These are phyloP conservation scores for Exephanes ischioxanthus DNA, from an alignment of 2,888 invertebrate species.

Conservation along the genomic window DNA sequence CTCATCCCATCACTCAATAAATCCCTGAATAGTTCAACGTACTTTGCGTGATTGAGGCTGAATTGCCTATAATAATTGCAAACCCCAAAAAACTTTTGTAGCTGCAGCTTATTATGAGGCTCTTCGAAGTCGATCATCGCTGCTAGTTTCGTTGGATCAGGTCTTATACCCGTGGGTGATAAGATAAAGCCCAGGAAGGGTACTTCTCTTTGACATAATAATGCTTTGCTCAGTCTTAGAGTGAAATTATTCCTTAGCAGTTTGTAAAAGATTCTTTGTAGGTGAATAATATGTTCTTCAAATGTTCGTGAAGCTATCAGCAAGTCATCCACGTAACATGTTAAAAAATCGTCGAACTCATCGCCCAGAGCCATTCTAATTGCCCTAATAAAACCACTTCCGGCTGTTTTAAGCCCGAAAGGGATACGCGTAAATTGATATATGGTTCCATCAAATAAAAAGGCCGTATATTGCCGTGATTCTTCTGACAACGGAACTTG, in stretches of 20 bases:
- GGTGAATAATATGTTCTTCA: constrained; percentile 70
- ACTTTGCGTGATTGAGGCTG: constrained; percentile 39
- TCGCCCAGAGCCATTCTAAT: constrained; percentile 68
- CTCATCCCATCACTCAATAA: constrained; percentile 41
- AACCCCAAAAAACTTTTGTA: constrained; percentile 66
- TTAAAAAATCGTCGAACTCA: constrained; percentile 70
- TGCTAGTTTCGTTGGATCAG: constrained; percentile 62
- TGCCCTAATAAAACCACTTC: constrained; percentile 67
- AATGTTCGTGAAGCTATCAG: constrained; percentile 72
- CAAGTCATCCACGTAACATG: constrained; percentile 77
- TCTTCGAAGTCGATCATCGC: constrained; percentile 70
- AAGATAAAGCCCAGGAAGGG: constrained; percentile 64
- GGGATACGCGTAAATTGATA: constrained; percentile 75
- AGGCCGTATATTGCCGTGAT: constrained; percentile 66
- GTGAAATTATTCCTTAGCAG: constrained; percentile 70
- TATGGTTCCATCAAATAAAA: constrained; percentile 65
- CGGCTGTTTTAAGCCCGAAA: constrained; percentile 76
- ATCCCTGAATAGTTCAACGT: constrained; percentile 56
- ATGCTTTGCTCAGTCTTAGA: constrained; percentile 50
- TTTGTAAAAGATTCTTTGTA: constrained; percentile 66
- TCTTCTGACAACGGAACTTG: constrained; percentile 30
- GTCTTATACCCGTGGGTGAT: constrained; percentile 37
- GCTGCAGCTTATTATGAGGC: constrained; percentile 70
- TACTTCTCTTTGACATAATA: constrained; percentile 53
- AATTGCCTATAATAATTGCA: constrained; percentile 52